Base-by-base conservation (phyloP, 1,140 invertebrate genomes). In the Druon quercuslanigerum region DNA sequence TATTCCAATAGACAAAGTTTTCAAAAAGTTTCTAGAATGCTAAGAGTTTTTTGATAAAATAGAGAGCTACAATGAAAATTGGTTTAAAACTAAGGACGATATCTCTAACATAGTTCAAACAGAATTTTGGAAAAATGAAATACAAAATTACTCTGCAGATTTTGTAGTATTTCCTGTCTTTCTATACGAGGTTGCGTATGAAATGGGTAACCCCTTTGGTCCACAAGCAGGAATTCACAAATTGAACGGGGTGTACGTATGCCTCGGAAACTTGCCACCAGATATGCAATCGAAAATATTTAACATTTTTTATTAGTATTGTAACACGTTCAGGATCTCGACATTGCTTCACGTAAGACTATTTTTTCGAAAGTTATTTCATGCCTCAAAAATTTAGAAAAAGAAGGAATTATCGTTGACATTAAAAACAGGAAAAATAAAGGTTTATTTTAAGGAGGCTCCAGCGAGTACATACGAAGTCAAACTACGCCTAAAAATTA, bases 121-220 rank as follows among this genome's bases (percentile, higher is more conserved):
- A 0, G 73, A 78, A 20, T 79, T 79, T 79, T 79, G 78, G 78
- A 51, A 66, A 54, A 66, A 76, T 52, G 51, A 79, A 60, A 71
- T 20, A 13, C 50, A 66, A 46, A 17, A 75, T 19, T 75, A 73
- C 33, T n/a, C n/a, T n/a, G 19, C 46, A 5, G 20, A 79, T 19
- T 17, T 19, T 1, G 1, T 75, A 5, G 51, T 72, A 4, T 75
- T 77, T 12, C 73, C 75, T 8, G 14, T 80, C 17, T 56, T 25
- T 57, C 66, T 80, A 16, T 80, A 80, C 17, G 75, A 74, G 50
- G 79, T 78, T 71, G 76, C 56, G 1, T 77, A 75, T 13, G 76
- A 80, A 66, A 78, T 73, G 8, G 77, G 70, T 2, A 81, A 81
- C 72, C 46, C 73, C 9, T 57, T 80, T 50, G 79, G 75, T 51